A percentile compares a stretch with the other conserved stretches of the same genome.
These are phyloP conservation scores for Dolichomitus sp. DNA, from an alignment of 2,888 invertebrate genomes.

Conservation along the genomic window DNA sequence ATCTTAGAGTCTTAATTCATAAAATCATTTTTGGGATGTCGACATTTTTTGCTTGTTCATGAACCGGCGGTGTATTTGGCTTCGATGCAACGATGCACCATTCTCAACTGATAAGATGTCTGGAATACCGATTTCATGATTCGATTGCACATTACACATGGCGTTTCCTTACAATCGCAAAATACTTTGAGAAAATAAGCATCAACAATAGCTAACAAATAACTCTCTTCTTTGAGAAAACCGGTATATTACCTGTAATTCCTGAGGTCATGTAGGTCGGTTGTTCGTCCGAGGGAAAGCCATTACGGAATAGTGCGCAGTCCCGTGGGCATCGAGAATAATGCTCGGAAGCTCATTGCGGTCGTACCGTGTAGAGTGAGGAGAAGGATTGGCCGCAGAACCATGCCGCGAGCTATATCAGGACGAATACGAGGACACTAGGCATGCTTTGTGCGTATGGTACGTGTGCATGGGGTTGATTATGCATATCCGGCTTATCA, in stretches of 20 bases:
- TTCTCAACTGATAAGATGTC: too few relatives aligned
- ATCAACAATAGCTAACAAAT: background rate
- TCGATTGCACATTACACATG: background rate
- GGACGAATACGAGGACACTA: slow-evolving; percentile 5
- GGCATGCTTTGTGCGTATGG: slow-evolving; percentile 34
- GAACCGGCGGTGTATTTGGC: too few relatives aligned
- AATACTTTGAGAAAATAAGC: background rate
- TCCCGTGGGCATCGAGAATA: background rate
- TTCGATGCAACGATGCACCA: too few relatives aligned
- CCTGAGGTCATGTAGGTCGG: background rate
- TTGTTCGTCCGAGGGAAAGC: slow-evolving; percentile 1
- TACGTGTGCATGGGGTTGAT: slow-evolving; percentile 63
- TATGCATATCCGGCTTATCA: slow-evolving; percentile 74
- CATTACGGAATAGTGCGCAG: background rate
- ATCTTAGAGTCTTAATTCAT: too few relatives aligned
- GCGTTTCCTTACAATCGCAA: background rate
- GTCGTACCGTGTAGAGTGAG: background rate
- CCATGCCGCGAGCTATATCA: background rate
- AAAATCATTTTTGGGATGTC: too few relatives aligned
- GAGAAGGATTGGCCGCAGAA: slow-evolving; percentile 3
- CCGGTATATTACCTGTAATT: background rate
- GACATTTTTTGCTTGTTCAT: too few relatives aligned
- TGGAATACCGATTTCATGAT: background rate
- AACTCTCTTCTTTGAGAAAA: background rate
- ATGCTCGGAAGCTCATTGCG: slow-evolving; percentile 9